Percentiles rank a stretch among this genome's conserved stretches.
phyloP scores from a whole-genome alignment of 2,113 vertebrate species.

The Eupsittula cactorum region DNA sequence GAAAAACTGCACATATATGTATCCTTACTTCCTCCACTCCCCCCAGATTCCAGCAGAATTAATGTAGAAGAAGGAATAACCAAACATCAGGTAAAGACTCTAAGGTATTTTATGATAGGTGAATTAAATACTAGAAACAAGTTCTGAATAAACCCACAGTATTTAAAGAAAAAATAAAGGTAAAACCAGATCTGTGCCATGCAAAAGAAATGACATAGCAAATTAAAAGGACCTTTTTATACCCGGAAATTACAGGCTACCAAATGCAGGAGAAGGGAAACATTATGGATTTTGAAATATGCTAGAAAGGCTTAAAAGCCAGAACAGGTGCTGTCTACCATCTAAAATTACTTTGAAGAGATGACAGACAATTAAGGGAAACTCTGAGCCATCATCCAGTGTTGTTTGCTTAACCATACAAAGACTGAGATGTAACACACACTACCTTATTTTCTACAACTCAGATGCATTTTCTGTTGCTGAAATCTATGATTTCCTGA shows the following conservation, averaged over 20 bases:
- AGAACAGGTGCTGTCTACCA: neutral
- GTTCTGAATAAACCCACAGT: neutral
- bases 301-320: neutral
- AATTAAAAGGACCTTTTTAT: conserved; percentile 4
- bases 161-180: neutral
- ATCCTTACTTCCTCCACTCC: neutral
- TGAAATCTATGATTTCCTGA: neutral
- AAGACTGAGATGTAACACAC: neutral
- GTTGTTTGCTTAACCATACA: neutral
- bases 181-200: neutral
- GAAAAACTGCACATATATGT: neutral
- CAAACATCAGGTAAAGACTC: neutral
- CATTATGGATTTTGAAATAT: conserved; percentile 19
- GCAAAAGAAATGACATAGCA: neutral
- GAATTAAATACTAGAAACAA: neutral
- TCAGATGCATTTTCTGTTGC: neutral
- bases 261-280: neutral
- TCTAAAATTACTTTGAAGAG: conserved; percentile 13
- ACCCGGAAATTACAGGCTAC: conserved; percentile 22
- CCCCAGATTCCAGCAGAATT: neutral
- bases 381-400: conserved; percentile 3
- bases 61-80: neutral
- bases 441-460: neutral
- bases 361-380: neutral
- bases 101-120: neutral